Conservation (phyloP, 2,797 vertebrate genomes). For the Cottoperca gobio region DNA sequence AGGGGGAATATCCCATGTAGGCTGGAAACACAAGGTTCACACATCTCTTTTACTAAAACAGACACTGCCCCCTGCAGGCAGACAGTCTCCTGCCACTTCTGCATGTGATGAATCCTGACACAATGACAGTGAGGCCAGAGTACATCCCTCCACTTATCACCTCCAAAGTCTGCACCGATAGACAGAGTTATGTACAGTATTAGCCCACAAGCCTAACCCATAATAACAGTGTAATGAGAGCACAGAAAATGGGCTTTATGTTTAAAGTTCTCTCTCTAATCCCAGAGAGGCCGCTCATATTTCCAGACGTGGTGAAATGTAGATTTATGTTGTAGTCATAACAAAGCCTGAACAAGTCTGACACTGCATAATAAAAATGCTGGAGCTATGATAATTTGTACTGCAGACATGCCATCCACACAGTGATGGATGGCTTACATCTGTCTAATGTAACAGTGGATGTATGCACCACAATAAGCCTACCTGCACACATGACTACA, state of each 20-base stretch:
- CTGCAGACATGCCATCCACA: constrained; percentile 31
- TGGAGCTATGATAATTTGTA: constrained; percentile 27
- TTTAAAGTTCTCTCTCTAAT: constrained; percentile 34
- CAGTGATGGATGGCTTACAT: constrained; percentile 32
- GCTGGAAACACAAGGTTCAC: neutral
- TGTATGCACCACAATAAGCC: neutral
- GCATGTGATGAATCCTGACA: neutral
- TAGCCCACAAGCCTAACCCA: constrained; percentile 60
- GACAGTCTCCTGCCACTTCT: neutral
- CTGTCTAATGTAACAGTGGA: constrained; percentile 8
- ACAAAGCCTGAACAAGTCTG: constrained; percentile 60
- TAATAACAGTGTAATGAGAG: constrained; percentile 53
- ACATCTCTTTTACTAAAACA: neutral
- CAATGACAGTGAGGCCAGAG: neutral
- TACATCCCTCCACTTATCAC: constrained; percentile 18
- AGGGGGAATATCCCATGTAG: neutral
- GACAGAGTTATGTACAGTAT: constrained; percentile 34
- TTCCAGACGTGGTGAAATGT: constrained; percentile 64
- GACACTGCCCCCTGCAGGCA: constrained; percentile 63
- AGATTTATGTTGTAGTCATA: constrained; percentile 68
- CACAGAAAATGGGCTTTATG: constrained; percentile 42
- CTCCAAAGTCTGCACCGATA: constrained; percentile 5
- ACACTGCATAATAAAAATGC: constrained; percentile 44
- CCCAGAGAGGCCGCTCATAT: constrained; percentile 60
- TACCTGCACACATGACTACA: constrained; percentile 33